These are phyloP conservation scores for Charina bottae DNA, from an alignment of 2,113 vertebrate species.

Conservation along the genomic window DNA sequence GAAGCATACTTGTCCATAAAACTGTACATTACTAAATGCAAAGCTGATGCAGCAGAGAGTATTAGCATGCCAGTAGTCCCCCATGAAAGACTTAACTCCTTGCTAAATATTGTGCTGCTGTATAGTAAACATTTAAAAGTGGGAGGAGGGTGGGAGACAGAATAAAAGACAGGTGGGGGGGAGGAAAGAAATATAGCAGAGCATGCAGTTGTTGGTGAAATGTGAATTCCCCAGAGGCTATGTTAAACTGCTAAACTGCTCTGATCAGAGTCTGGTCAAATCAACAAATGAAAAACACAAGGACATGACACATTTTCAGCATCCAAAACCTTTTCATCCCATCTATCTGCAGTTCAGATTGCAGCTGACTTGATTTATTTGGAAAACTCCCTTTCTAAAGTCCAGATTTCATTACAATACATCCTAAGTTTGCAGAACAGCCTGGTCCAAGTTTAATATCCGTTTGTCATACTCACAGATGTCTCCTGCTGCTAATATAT, in stretches of 20 bases:
- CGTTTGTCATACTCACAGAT: conserved; percentile 74
- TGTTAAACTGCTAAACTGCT: conserved; percentile 45
- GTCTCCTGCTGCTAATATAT: conserved; percentile 58
- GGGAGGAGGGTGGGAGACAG: conserved; percentile 47
- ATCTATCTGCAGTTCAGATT: conserved; percentile 13
- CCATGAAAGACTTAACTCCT: conserved; percentile 41
- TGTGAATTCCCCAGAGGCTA: conserved; percentile 52
- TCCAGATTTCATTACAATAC: conserved; percentile 53
- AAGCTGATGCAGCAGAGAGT: conserved; percentile 51
- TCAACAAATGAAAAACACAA: conserved; percentile 28
- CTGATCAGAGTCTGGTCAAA: not conserved
- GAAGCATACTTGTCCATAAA: conserved; percentile 49
- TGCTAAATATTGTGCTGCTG: conserved; percentile 49
- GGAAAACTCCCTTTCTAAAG: conserved; percentile 32
- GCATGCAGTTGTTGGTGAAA: conserved; percentile 44
- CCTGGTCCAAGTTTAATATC: conserved; percentile 66
- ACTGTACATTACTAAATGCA: conserved; percentile 61
- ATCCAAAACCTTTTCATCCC: conserved; percentile 24
- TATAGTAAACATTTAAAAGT: conserved; percentile 15
- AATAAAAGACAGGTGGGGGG: not conserved
- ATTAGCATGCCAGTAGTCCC: conserved; percentile 51
- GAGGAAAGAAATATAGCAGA: conserved; percentile 43
- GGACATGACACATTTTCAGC: not conserved
- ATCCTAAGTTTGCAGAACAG: conserved; percentile 65
- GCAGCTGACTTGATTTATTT: conserved; percentile 28